Base-by-base conservation (phyloP, 2,888 invertebrate species). In the Torymus texanus region DNA sequence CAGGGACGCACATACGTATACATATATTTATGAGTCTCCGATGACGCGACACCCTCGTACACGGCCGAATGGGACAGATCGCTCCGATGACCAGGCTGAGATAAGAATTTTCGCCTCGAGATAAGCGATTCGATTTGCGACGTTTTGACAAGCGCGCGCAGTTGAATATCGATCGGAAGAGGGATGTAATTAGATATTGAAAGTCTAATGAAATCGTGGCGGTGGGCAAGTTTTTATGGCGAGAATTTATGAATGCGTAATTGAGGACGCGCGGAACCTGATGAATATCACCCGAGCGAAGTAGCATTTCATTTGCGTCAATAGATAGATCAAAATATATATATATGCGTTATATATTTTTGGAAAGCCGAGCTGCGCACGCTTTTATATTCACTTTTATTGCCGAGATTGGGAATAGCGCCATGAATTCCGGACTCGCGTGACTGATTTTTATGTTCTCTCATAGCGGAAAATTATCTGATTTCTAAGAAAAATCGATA, bases 11-110 rank as follows among this genome's bases (percentile, higher is more conserved):
- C 56, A 21, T 56, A 50, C 12, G 5, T 53, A 66, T 62, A 5
- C 41, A 65, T 51, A 66, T 66, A 66, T 74, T 74, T 78, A 81
- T 70, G 72, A 72, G 75, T 75, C 78, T 76, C 73, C 81, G 12
- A 76, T 81, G 78, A 78, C 78, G 72, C 68, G 72, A 78, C 81
- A 79, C 81, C 81, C 81, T 78, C 21, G 59, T 59, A 63, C 74
- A 67, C 73, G 68, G 68, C 68, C 72, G 29, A 71, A 75, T 18
- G 66, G 63, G 81, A 73, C 75, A 75, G 75, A 77, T 80, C 77
- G 80, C 56, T 50, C 67, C 73, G 81, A 81, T 79, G 78, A 56
- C 14, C 81, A 61, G 29, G 59, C 5, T 5, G n/a, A 75, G 81
- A 81, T 81, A 81, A 78, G 70, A 29, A 29, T 29, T 29, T 29